Conservation (phyloP, 1,140 invertebrate genomes). For the Drosophila ananassae region DNA sequence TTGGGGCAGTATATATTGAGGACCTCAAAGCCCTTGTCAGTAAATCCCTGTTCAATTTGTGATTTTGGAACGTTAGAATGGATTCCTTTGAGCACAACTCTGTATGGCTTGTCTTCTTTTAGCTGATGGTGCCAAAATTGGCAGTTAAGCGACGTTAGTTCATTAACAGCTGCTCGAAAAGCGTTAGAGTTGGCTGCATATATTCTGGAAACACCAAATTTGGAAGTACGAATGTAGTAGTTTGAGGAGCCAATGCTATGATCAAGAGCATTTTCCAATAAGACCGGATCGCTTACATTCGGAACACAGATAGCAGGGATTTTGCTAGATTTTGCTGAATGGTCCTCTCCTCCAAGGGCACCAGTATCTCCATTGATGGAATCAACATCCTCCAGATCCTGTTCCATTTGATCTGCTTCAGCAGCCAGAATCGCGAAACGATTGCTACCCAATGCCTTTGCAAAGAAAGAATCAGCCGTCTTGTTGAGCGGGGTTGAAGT, state of each 20-base stretch:
- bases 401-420: constrained; percentile 9
- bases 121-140: constrained; percentile 29
- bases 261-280: constrained; percentile 1
- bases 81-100: constrained; percentile 12
- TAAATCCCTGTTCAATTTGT: constrained; percentile 5
- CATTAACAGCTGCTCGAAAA: constrained; percentile 14
- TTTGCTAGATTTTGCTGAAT: neutral
- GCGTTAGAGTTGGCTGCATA: constrained; percentile 20
- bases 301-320: constrained; percentile 10
- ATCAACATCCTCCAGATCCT: neutral
- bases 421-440: neutral
- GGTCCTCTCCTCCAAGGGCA: neutral
- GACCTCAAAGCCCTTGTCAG: neutral
- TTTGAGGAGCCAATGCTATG: constrained; percentile 2
- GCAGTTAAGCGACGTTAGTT: constrained; percentile 11
- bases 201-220: constrained; percentile 24
- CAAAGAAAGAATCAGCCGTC: neutral
- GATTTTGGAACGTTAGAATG: constrained; percentile 18
- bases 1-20: constrained; percentile 11
- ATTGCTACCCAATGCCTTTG: neutral
- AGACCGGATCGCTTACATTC: constrained; percentile 6
- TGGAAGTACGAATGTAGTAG: constrained; percentile 17
- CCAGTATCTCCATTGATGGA: neutral
- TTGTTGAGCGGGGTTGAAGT: neutral
- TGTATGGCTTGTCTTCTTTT: constrained; percentile 22